Conservation (phyloP, 2,888 invertebrate species). For the Synergus laeviventris region DNA sequence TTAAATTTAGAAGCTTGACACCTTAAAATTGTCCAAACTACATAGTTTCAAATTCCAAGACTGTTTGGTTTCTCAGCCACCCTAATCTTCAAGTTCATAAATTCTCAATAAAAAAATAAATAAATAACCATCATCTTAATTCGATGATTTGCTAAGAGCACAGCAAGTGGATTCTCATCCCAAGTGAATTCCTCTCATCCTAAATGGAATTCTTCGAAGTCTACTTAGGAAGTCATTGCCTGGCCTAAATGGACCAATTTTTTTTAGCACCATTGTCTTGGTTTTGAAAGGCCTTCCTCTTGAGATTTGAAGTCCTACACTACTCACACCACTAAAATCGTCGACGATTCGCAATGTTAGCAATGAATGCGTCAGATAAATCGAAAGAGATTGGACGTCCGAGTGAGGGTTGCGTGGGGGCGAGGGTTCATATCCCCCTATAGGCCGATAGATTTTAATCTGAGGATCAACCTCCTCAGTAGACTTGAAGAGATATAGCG, state of each 20-base stretch:
- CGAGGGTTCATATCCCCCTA: conserved; percentile 23
- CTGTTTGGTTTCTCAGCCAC: no score
- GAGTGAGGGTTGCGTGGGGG: conserved; percentile 46
- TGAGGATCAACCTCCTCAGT: conserved; percentile 52
- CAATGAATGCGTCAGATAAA: conserved; percentile 55
- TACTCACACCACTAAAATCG: conserved; percentile 17
- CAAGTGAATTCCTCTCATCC: background rate
- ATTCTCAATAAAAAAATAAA: no score
- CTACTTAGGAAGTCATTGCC: background rate
- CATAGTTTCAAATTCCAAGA: no score
- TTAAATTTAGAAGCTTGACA: background rate
- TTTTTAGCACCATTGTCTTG: conserved; percentile 9
- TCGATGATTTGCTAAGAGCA: background rate
- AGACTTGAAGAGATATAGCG: conserved; percentile 49
- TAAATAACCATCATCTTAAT: no score
- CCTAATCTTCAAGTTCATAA: no score
- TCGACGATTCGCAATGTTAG: conserved; percentile 43
- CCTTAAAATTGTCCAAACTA: no score
- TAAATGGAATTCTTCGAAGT: background rate
- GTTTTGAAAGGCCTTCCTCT: conserved; percentile 24
- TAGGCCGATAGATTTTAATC: conserved; percentile 50
- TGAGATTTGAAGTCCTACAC: conserved; percentile 2
- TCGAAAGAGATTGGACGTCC: conserved; percentile 55
- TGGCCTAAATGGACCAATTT: conserved; percentile 1
- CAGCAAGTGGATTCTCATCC: background rate